phyloP scores from a whole-genome alignment of 35 echinoderm and acorn worm genomes.

The Patiria miniata region DNA sequence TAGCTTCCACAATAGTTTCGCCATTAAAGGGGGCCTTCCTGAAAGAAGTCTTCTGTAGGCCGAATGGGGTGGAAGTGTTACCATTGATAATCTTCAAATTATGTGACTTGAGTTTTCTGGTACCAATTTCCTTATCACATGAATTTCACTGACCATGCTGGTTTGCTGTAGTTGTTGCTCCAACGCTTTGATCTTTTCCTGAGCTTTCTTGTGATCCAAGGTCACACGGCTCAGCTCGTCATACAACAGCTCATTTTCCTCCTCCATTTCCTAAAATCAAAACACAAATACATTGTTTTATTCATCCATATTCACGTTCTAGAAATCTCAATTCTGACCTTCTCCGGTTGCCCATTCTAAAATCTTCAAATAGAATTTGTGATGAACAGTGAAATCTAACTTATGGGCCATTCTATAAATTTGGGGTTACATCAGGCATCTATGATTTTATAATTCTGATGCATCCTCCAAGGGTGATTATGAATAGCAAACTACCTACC shows the following conservation, averaged over 20 bases:
- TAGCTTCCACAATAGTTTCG: too few relatives aligned
- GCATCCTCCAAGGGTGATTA: too few relatives aligned
- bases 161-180: conserved; percentile 48
- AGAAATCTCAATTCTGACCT: not conserved
- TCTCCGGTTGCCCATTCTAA: not conserved
- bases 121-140: not conserved
- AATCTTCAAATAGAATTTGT: not conserved
- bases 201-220: conserved; percentile 69
- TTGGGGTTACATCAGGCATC: too few relatives aligned
- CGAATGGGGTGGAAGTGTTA: too few relatives aligned
- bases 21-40: too few relatives aligned
- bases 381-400: too few relatives aligned
- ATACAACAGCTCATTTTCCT: conserved; percentile 91
- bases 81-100: too few relatives aligned
- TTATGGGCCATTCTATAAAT: too few relatives aligned
- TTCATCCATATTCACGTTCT: not conserved
- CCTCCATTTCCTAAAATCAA: conserved; percentile 70
- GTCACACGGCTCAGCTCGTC: conserved; percentile 69
- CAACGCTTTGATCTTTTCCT: conserved; percentile 63
- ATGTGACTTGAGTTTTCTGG: too few relatives aligned
- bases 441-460: too few relatives aligned
- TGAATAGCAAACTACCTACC: too few relatives aligned
- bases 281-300: not conserved
- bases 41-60: too few relatives aligned
- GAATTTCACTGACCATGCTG: conserved; percentile 5